Evolutionary conservation across 2,888 invertebrate genomes (phyloP), one percentile per base, ranked within the genome.

Genomic region (Parascotia fuliginaria): DNA sequence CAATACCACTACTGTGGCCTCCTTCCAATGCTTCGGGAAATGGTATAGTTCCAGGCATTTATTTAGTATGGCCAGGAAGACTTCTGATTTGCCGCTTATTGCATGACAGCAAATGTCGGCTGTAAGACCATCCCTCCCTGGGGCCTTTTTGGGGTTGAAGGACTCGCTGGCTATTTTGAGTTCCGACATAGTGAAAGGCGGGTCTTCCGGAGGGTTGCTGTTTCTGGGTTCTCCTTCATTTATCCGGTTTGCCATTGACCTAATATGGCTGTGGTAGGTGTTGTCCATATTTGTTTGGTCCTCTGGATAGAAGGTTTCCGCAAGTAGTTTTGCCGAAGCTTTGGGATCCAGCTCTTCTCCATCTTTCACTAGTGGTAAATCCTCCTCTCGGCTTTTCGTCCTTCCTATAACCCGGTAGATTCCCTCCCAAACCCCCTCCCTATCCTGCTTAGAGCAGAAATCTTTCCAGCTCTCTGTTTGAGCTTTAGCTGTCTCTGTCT

Each of bases 391-490:
- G 9, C 14, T 12, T 5, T 9, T 9, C 11, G 37, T 37, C 0
- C 22, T n/a, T 1, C 31, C 14, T 22, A 37, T 44, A 2, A 43
- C 13, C 11, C 43, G 27, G 13, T 43, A 43, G 1, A 42, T 33
- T 1, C 42, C 42, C 1, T 42, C 33, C 42, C 42, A 42, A 2
- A 57, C 2, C 2, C 39, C 27, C 33, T 63, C 64, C 16, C 22
- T 42, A 6, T 60, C 56, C 39, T 64, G 64, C 13, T 37, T 51
- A 1, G 12, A 9, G 14, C 63, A 66, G 19, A 55, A 63, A 0
- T 32, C 29, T 24, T 56, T 65, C 60, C 60, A 62, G 29, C 61
- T 56, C 0, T 39, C 31, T 0, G 31, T 42, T 6, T 52, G 43
- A 0, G 60, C 57, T 15, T 4, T 9, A 13, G 33, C 24, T 0